phyloP scores from a whole-genome alignment of 2,888 invertebrate genomes.

The Dione vanillae region DNA sequence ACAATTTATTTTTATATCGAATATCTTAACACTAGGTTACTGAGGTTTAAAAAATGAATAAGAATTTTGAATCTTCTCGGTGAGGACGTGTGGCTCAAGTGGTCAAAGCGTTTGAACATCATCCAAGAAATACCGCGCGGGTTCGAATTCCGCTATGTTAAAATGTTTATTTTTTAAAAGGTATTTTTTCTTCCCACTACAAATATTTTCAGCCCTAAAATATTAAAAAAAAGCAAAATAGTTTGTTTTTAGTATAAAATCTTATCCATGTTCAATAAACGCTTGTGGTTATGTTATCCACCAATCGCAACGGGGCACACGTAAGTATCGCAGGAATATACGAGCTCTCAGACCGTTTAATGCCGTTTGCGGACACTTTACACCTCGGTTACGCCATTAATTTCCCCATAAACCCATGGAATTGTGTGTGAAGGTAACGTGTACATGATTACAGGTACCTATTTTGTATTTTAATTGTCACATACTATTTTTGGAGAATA shows the following conservation, averaged over 20 bases:
- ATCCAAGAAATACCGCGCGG: too few species aligned
- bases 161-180: not conserved
- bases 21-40: too few species aligned
- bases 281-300: not conserved
- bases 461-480: not conserved
- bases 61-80: too few species aligned
- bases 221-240: too few species aligned
- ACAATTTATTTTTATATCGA: too few species aligned
- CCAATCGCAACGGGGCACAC: conserved; percentile 11
- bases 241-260: not conserved
- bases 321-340: conserved; percentile 1
- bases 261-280: not conserved
- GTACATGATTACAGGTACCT: not conserved
- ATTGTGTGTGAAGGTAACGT: conserved; percentile 3
- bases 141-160: too few species aligned
- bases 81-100: too few species aligned
- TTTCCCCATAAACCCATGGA: conserved; percentile 9
- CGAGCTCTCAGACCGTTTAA: conserved; percentile 7
- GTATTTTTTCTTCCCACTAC: too few species aligned
- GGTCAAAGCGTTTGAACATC: too few species aligned
- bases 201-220: too few species aligned
- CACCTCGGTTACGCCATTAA: conserved; percentile 6
- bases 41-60: too few species aligned
- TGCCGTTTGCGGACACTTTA: conserved; percentile 13
- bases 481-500: not conserved